Evolutionary conservation across 1,140 invertebrate species (phyloP), one percentile per base, ranked within the genome.

Genomic region (Caenorhabditis remanei): DNA sequence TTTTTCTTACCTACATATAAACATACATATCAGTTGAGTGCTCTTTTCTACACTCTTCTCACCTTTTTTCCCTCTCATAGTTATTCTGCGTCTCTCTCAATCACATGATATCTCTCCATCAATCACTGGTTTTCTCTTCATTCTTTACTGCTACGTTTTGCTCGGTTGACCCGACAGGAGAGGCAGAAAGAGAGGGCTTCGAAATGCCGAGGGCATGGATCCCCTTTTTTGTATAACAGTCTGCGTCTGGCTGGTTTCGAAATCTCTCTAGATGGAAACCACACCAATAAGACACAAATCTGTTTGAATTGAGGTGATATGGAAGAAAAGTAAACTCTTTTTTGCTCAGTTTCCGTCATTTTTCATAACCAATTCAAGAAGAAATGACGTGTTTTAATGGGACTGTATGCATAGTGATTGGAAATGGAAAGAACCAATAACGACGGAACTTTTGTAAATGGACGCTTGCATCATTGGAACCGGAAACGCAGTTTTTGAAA

Each of bases 31-130:
- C 71, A 53, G 71, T 46, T 71, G 55, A 19, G 55, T 32, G n/a
- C 56, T n/a, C 56, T n/a, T n/a, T 8, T n/a, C 11, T 8, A 9
- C 19, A 50, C n/a, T 24, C 46, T 79, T 79, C 71, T 79, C 71
- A 79, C 71, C 46, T n/a, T 46, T 79, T 79, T 43, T 79, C 71
- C 19, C 71, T 24, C 46, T 9, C 41, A 16, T 71, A 11, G n/a
- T 43, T 79, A 50, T 79, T 79, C 71, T 79, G 46, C 71, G 71
- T 79, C 43, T 50, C 71, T 50, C 24, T n/a, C 21, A 79, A 79
- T 79, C 71, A 79, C 43, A n/a, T 79, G 13, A n/a, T 79, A 46
- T 79, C 21, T 79, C 0, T 32, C 71, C 13, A 11, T 2, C 71
- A 53, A 79, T 79, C 71, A 79, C 46, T 79, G 7, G 71, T 50